phyloP scores from a whole-genome alignment of 2,888 invertebrate genomes.

The Beris chalybata region DNA sequence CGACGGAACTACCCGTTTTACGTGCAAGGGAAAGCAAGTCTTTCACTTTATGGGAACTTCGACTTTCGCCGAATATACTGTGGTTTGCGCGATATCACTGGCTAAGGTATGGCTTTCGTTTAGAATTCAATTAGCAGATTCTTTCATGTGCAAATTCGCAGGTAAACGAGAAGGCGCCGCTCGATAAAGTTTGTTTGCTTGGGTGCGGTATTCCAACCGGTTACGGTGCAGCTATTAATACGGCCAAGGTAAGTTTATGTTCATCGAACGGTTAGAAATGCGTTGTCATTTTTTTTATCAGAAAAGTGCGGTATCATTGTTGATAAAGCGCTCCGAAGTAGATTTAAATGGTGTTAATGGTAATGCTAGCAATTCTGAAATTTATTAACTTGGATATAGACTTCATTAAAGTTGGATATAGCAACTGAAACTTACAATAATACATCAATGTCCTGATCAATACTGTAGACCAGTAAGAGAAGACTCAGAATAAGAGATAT shows the following conservation, averaged over 20 bases:
- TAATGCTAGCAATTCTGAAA: too few species aligned
- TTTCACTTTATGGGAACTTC: constrained; percentile 97
- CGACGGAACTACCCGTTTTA: constrained; percentile 84
- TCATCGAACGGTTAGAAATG: too few species aligned
- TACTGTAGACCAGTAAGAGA: too few species aligned
- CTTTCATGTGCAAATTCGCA: constrained; percentile 44
- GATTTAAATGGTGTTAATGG: too few species aligned
- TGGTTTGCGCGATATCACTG: constrained; percentile 92
- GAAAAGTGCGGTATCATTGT: too few species aligned
- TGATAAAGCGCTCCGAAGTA: too few species aligned
- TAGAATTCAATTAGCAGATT: neutral
- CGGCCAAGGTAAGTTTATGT: constrained; percentile 71
- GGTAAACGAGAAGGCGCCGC: constrained; percentile 75
- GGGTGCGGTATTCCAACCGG: constrained; percentile 96
- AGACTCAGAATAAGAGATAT: too few species aligned
- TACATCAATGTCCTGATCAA: too few species aligned
- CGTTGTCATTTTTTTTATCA: too few species aligned
- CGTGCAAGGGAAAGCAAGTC: constrained; percentile 66
- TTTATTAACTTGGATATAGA: too few species aligned
- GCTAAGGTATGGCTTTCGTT: constrained; percentile 70
- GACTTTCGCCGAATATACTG: constrained; percentile 92
- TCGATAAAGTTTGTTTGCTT: constrained; percentile 85
- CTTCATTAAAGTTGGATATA: too few species aligned
- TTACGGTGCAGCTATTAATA: constrained; percentile 91
- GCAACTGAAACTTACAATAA: too few species aligned